Evolutionary conservation across 1,140 invertebrate species (phyloP).

Genomic region (Coptotermes formosanus): DNA sequence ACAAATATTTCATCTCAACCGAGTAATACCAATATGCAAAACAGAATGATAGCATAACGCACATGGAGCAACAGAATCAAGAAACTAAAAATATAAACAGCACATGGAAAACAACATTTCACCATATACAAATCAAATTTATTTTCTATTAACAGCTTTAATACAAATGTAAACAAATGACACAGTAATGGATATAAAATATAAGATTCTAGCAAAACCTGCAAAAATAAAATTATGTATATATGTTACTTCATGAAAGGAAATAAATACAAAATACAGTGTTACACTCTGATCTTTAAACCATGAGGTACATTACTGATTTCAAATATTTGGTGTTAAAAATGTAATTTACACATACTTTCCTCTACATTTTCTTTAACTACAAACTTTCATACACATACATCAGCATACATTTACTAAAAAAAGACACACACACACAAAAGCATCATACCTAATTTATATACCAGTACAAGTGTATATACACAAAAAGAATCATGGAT

Average conservation of each 20-base stretch:
- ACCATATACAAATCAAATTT: neutral
- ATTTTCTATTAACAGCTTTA: neutral
- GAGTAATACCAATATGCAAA: too few species aligned
- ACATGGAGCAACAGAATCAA: too few species aligned
- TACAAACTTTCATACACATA: too few species aligned
- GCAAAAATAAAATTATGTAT: neutral
- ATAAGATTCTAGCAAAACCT: neutral
- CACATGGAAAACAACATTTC: neutral
- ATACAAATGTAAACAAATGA: slow-evolving; percentile 10
- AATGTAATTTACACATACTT: neutral
- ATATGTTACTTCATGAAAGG: neutral
- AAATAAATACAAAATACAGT: neutral
- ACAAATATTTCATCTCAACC: too few species aligned
- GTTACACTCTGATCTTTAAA: neutral
- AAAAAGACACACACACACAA: too few species aligned
- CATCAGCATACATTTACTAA: neutral
- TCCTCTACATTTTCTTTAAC: neutral
- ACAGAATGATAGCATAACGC: too few species aligned
- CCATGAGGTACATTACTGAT: neutral
- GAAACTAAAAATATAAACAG: too few species aligned
- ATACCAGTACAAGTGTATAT: too few species aligned
- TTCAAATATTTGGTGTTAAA: neutral
- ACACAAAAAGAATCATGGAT: too few species aligned
- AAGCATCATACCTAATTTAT: too few species aligned
- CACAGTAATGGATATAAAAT: neutral